phyloP scores from a whole-genome alignment of 2,888 invertebrate species.

The Meta bourneti region DNA sequence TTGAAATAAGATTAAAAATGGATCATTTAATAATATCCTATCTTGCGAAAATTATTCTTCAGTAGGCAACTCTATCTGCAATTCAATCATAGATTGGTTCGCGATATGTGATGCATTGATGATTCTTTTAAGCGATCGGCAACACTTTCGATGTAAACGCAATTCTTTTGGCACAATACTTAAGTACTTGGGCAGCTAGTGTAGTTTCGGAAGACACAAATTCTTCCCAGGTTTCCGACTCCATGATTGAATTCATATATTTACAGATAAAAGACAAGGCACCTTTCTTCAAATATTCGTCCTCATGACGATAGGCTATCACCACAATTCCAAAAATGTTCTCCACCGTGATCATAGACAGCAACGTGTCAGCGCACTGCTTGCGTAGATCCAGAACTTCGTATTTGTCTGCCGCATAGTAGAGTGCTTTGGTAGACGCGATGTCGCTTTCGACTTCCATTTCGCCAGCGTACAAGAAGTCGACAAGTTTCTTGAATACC shows the following conservation, averaged over 20 bases:
- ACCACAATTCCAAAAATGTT: background rate
- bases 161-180: background rate
- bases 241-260: background rate
- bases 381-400: background rate
- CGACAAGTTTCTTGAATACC: no score
- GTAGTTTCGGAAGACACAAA: background rate
- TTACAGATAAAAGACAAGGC: background rate
- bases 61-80: no score
- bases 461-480: no score
- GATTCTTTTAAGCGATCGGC: no score
- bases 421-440: background rate
- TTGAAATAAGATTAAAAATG: no score
- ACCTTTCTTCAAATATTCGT: background rate
- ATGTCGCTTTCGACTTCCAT: no score
- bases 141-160: no score
- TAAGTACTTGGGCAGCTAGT: background rate
- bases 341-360: background rate
- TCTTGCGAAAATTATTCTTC: no score
- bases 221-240: background rate
- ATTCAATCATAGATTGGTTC: no score
- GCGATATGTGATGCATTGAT: no score
- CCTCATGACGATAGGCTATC: background rate
- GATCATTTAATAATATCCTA: no score
- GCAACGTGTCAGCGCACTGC: background rate
- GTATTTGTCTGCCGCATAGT: constrained; percentile 29